Base-by-base conservation (phyloP, 1,140 invertebrate genomes). In the Acromyrmex heyeri region DNA sequence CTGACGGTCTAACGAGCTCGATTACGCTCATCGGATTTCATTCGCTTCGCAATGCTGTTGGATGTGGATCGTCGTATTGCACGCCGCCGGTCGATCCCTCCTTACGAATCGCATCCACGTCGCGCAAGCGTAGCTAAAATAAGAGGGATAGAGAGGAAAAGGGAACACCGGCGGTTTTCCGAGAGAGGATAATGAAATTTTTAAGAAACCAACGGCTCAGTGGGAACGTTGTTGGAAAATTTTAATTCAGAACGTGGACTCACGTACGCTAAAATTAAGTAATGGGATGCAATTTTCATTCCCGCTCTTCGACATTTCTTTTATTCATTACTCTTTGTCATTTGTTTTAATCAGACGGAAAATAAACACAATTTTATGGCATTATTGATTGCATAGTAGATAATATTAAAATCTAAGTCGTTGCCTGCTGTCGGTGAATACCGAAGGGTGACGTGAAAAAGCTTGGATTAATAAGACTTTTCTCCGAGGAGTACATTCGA, bases 11-110 rank as follows among this genome's bases (percentile, higher is more conserved):
- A 91, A 91, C 89, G 86, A 91, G 88, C 86, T 83, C 86, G 88
- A 91, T 91, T 86, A 91, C 82, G 76, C 65, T 88, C 88, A 79
- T 72, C 83, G 83, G 82, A 90, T 90, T 85, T 90, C 87, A 83
- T 69, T 90, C 81, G 78, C 78, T 69, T 90, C 81, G 78, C 78
- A 55, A 34, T 27, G 70, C 64, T 76, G 57, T 69, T 61, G 48
- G 48, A 14, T 16, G 48, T 44, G 70, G 75, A 86, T 86, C 86
- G 27, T 48, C 61, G 67, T 44, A 44, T 64, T 77, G 59, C 44
- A 62, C 82, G 62, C 30, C 48, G 27, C 27, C 44, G 64, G 30
- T 82, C 55, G 79, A 75, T 73, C 16, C 69, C 48, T 10, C n/a
- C 27, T 83, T 83, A 21, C 14, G 79, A 82, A 73, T 70, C 79